Percentiles rank a stretch among this genome's conserved stretches.
Evolutionary conservation across 2,888 invertebrate species (phyloP).

Genomic region (Melinaea menophilus): DNA sequence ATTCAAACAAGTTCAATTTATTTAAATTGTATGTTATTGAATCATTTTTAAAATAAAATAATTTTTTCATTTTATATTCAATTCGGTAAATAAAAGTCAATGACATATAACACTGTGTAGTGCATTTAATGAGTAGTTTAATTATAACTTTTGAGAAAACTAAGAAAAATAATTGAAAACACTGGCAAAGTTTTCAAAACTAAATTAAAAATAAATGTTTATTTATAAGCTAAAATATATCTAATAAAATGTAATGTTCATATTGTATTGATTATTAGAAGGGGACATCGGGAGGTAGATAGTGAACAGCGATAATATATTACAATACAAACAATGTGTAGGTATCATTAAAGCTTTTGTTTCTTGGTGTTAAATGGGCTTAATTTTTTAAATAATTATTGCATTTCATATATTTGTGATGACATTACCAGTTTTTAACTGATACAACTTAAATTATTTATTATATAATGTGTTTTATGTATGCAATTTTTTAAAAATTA

Average conservation of each 20-base stretch:
- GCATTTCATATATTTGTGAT: conserved; percentile 20
- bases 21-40: conserved; percentile 33
- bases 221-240: too few relatives aligned
- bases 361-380: conserved; percentile 31
- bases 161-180: neutral
- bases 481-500: conserved; percentile 19
- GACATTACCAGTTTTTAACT: conserved; percentile 20
- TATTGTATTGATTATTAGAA: conserved; percentile 10
- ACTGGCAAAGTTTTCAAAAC: neutral
- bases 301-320: conserved; percentile 27
- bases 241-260: too few relatives aligned
- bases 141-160: neutral
- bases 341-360: conserved; percentile 31
- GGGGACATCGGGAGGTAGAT: conserved; percentile 33
- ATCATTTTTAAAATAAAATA: conserved; percentile 18
- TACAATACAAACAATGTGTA: conserved; percentile 19
- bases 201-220: too few relatives aligned
- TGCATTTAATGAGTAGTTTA: neutral
- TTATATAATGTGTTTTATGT: conserved; percentile 16
- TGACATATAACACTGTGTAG: neutral
- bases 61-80: neutral
- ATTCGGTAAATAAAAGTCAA: neutral
- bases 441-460: conserved; percentile 14
- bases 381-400: conserved; percentile 16
- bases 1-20: conserved; percentile 40